These are phyloP conservation scores for Phaenicophaeus curvirostris DNA, from an alignment of 2,797 vertebrate genomes.

Conservation along the genomic window DNA sequence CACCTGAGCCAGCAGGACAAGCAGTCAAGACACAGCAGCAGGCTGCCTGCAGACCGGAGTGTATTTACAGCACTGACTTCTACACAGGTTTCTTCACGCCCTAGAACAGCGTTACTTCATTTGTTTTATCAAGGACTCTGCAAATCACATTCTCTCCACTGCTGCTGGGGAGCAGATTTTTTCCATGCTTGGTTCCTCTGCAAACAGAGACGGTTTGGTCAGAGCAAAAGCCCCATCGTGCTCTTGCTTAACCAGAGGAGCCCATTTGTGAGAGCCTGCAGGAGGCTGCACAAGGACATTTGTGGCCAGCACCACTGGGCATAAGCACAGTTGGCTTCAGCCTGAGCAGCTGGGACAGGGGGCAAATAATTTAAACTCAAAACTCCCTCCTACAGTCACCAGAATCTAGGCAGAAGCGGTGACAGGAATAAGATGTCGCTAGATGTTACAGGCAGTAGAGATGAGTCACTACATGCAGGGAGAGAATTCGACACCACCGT, in stretches of 20 bases:
- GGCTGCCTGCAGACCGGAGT: neutral
- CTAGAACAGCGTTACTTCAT: neutral
- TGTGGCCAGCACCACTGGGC: neutral
- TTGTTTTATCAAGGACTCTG: neutral
- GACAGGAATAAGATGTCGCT: neutral
- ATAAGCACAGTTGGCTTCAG: neutral
- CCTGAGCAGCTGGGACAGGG: neutral
- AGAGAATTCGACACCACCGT: neutral
- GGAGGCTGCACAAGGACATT: neutral
- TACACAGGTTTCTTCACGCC: neutral
- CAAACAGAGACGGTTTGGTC: neutral
- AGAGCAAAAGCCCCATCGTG: neutral
- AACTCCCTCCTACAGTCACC: neutral
- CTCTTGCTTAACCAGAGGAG: neutral
- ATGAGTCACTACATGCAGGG: neutral
- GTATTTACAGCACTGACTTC: neutral
- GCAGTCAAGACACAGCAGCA: neutral
- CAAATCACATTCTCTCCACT: neutral
- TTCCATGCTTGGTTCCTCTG: neutral
- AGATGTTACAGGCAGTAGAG: neutral
- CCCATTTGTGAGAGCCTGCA: neutral
- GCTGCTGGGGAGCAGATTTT: neutral
- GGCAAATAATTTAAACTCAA: neutral
- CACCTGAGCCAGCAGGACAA: neutral
- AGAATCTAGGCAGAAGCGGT: neutral